A percentile compares a stretch with the other conserved stretches of the same genome.
These are phyloP conservation scores for Hofmannophila pseudospretella DNA, from an alignment of 2,888 invertebrate genomes.

Conservation along the genomic window DNA sequence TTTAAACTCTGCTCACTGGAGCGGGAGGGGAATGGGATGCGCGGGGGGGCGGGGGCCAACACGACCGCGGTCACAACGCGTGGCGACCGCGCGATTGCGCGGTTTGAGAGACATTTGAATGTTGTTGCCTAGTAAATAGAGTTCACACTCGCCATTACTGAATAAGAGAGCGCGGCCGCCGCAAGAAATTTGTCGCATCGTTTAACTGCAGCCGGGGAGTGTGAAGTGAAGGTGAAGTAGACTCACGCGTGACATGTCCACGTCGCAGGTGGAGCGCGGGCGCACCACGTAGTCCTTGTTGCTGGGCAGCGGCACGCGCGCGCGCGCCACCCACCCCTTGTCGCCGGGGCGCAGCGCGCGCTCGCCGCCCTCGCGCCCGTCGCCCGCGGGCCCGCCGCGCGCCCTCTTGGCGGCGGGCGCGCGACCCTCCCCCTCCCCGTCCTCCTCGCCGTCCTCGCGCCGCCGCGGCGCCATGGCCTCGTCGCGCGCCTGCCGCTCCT, in stretches of 20 bases:
- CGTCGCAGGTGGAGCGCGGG: constrained; percentile 93
- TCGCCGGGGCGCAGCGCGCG: constrained; percentile 91
- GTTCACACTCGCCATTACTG: not conserved
- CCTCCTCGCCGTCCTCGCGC: constrained; percentile 72
- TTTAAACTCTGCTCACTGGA: no score
- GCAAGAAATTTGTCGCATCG: not conserved
- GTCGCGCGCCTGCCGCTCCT: constrained; percentile 92
- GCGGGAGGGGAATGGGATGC: no score
- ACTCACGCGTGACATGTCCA: constrained; percentile 88
- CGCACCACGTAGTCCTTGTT: constrained; percentile 97
- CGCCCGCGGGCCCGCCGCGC: constrained; percentile 25
- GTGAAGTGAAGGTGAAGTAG: not conserved
- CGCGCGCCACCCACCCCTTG: constrained; percentile 95
- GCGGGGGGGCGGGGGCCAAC: no score
- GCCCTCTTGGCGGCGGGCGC: constrained; percentile 80
- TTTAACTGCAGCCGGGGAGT: not conserved
- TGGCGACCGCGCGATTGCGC: no score
- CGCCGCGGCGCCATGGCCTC: constrained; percentile 55
- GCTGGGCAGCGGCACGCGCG: constrained; percentile 95
- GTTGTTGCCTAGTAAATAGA: no score
- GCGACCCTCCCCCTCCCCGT: constrained; percentile 71
- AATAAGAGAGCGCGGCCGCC: not conserved
- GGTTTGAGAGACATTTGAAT: no score
- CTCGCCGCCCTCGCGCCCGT: constrained; percentile 77
- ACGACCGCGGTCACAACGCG: no score